A percentile compares a stretch with the other conserved stretches of the same genome.
These are phyloP conservation scores for Machimus rusticus DNA, from an alignment of 2,888 invertebrate genomes.

Conservation along the genomic window DNA sequence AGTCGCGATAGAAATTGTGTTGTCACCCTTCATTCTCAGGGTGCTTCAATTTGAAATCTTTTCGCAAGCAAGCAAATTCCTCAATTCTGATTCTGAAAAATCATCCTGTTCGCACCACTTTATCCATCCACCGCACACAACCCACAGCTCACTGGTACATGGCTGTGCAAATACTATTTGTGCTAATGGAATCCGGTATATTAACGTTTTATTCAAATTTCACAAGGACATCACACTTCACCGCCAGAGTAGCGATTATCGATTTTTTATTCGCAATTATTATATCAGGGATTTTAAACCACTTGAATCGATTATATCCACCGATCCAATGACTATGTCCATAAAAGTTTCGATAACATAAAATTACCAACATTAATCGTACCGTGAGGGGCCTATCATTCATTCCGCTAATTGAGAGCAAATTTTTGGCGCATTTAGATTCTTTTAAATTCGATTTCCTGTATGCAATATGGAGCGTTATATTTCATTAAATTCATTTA, in stretches of 20 bases:
- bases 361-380: neutral
- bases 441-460: neutral
- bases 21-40: neutral
- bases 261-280: neutral
- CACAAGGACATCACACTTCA: neutral
- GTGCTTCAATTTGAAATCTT: neutral
- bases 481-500: neutral
- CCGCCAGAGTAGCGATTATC: neutral
- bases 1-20: neutral
- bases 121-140: neutral
- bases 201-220: neutral
- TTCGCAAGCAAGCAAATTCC: neutral
- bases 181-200: neutral
- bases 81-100: neutral
- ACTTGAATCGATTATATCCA: neutral
- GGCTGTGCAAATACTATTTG: neutral
- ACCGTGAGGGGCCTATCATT: neutral
- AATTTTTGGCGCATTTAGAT: neutral
- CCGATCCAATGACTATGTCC: neutral
- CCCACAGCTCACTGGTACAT: neutral
- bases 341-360: neutral
- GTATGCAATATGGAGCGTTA: neutral
- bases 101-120: neutral
- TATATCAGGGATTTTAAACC: neutral
- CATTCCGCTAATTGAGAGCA: neutral